Conservation (phyloP, 2,888 invertebrate genomes). For the Trichopoda pennipes region DNA sequence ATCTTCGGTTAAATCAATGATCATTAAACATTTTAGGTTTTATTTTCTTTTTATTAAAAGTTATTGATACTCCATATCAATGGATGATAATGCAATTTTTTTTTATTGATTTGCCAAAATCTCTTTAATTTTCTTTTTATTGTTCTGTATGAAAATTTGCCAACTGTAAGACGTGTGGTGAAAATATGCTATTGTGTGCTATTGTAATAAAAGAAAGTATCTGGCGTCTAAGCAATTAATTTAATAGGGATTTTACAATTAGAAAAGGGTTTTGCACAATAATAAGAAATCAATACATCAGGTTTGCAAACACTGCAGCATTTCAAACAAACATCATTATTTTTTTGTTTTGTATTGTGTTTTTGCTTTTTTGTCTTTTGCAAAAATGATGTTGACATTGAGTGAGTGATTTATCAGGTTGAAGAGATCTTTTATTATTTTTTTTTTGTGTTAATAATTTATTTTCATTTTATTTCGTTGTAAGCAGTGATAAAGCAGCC, state of each 20-base stretch:
- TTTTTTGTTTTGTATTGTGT: constrained; percentile 13
- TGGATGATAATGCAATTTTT: constrained; percentile 64
- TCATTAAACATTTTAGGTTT: constrained; percentile 45
- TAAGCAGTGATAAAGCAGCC: constrained; percentile 55
- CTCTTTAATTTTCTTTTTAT: constrained; percentile 19
- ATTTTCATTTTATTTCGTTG: constrained; percentile 34
- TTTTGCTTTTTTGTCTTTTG: constrained; percentile 13
- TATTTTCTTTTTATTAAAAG: constrained; percentile 25
- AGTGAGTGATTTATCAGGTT: constrained; percentile 67
- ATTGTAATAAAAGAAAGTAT: constrained; percentile 36
- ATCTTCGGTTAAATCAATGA: constrained; percentile 24
- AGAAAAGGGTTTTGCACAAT: constrained; percentile 56
- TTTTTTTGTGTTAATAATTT: constrained; percentile 20
- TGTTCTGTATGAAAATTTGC: constrained; percentile 43
- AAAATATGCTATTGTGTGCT: constrained; percentile 59
- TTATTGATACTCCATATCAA: constrained; percentile 62
- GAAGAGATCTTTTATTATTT: constrained; percentile 46
- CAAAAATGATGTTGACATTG: constrained; percentile 52
- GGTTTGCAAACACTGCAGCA: constrained; percentile 65
- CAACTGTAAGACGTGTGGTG: constrained; percentile 58
- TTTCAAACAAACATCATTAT: constrained; percentile 30
- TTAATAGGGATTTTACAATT: constrained; percentile 47
- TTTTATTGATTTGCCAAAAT: constrained; percentile 58
- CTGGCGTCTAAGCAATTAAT: constrained; percentile 44
- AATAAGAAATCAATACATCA: constrained; percentile 31